A percentile compares a stretch with the other conserved stretches of the same genome.
These are phyloP conservation scores for Glyphotaelius pellucidus DNA, from an alignment of 2,888 invertebrate species.

Conservation along the genomic window DNA sequence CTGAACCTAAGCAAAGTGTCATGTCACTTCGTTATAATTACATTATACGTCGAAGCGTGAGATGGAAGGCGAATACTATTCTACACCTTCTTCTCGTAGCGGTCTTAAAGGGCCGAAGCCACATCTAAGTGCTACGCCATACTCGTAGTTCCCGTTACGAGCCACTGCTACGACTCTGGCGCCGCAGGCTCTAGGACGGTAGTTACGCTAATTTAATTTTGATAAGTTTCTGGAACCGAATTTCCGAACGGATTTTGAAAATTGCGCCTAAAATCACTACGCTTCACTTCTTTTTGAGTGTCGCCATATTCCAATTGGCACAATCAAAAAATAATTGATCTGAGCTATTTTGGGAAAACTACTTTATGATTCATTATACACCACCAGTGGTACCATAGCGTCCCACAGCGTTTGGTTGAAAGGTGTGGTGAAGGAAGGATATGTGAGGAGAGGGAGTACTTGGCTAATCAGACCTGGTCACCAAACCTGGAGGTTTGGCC, in stretches of 20 bases:
- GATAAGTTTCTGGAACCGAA: background rate
- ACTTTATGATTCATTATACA: too few relatives aligned
- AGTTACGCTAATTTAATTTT: background rate
- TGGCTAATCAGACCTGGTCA: too few relatives aligned
- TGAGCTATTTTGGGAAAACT: too few relatives aligned
- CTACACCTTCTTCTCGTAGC: background rate
- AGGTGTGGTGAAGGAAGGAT: too few relatives aligned
- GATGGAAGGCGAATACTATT: conserved; percentile 17
- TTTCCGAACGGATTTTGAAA: background rate
- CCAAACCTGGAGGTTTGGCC: too few relatives aligned
- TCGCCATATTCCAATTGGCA: too few relatives aligned
- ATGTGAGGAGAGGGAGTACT: too few relatives aligned
- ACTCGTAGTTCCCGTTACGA: background rate
- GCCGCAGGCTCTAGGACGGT: background rate
- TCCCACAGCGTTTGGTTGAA: too few relatives aligned
- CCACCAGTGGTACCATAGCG: too few relatives aligned
- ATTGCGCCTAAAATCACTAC: background rate
- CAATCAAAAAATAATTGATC: too few relatives aligned
- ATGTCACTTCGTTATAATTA: conserved; percentile 56
- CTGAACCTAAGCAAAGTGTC: conserved; percentile 50
- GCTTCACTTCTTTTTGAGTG: too few relatives aligned
- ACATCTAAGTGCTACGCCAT: conserved; percentile 58
- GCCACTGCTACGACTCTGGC: background rate
- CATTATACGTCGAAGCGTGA: conserved; percentile 42
- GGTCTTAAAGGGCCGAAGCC: conserved; percentile 40